Evolutionary conservation across 2,888 invertebrate genomes (phyloP), one percentile per base, ranked within the genome.

Genomic region (Cheilosia scutellata): DNA sequence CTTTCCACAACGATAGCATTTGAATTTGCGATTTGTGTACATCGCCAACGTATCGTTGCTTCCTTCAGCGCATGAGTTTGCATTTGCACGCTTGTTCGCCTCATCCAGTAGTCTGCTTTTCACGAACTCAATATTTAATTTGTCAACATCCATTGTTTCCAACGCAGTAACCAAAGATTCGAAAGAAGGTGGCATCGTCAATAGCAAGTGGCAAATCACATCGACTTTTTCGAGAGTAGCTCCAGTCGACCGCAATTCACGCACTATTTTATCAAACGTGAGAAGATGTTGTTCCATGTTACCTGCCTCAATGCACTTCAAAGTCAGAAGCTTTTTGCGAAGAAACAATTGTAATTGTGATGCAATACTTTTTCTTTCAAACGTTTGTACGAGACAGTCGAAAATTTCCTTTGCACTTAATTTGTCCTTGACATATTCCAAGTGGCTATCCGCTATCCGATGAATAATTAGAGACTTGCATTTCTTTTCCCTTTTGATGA

Each of bases 351-450:
- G n/a, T n/a, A n/a, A n/a, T n/a, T 74, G 16, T 33, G 62, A 63
- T 40, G 65, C 74, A 9, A 55, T 49, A 71, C 70, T 70, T 58
- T 77, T 77, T 6, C 77, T 57, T 11, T 71, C 60, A 27, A 55
- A 60, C 29, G 49, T 58, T 6, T 20, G 44, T 25, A 27, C 62
- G 16, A 82, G 70, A 27, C 66, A 60, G n/a, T 66, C 44, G 47
- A 82, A 70, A 49, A 89, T 82, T 11, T 89, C 87, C 60, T 88
- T 88, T 25, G 88, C 86, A 4, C 87, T 89, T 42, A 66, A 70
- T 55, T 87, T 82, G 20, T 89, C 88, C 74, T 89, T 89, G 3
- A 87, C 88, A 47, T 89, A 90, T 78, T 89, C 89, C 60, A 89
- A 74, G 49, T 89, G 88, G 60, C 82, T 89, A 63, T 89, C 89